Percentiles rank a stretch among this genome's conserved stretches.
Conservation (phyloP, 2,113 vertebrate genomes). For the Peromyscus polionotus region DNA sequence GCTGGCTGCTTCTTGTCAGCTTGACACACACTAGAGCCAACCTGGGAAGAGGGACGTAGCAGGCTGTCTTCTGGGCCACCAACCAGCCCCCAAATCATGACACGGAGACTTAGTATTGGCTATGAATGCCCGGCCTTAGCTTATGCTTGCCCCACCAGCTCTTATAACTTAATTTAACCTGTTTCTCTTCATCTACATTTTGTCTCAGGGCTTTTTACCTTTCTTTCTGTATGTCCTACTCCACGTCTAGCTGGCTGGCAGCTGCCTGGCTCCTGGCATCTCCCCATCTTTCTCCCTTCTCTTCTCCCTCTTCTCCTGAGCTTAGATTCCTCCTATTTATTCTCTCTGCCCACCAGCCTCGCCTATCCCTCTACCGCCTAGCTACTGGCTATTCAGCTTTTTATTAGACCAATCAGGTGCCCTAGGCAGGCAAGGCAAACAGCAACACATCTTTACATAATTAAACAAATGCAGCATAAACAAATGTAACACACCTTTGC, state of each 20-base stretch:
- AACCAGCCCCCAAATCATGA: neutral
- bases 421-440: neutral
- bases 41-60: neutral
- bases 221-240: neutral
- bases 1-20: neutral
- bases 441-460: neutral
- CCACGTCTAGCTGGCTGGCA: neutral
- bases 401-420: neutral
- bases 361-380: neutral
- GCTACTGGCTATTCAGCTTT: neutral
- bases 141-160: neutral
- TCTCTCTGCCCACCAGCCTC: neutral
- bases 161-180: neutral
- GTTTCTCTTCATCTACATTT: neutral
- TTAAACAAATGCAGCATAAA: neutral
- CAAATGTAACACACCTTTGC: neutral
- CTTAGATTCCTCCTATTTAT: neutral
- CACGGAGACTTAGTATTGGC: neutral
- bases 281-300: neutral
- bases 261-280: neutral
- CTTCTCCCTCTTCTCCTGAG: neutral
- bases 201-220: neutral
- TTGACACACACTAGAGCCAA: neutral
- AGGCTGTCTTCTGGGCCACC: neutral
- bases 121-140: neutral